phyloP scores from a whole-genome alignment of 2,888 invertebrate genomes.

The Mantis religiosa region DNA sequence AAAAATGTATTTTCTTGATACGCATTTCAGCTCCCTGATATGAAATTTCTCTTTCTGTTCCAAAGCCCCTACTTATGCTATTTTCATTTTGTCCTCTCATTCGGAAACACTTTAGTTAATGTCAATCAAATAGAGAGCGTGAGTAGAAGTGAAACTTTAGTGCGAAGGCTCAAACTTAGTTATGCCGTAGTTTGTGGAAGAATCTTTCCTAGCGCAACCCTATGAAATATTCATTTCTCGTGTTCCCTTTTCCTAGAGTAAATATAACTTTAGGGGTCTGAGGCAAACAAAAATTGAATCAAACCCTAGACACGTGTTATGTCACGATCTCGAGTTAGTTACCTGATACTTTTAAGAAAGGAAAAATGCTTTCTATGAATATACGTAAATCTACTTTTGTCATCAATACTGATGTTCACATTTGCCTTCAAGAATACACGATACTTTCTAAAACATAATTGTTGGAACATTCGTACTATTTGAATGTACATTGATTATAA shows the following conservation, averaged over 20 bases:
- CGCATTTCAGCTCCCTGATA: too few relatives aligned
- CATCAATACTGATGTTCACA: too few relatives aligned
- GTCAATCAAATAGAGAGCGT: not conserved
- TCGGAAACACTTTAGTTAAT: not conserved
- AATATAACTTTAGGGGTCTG: not conserved
- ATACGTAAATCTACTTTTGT: too few relatives aligned
- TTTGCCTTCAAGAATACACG: too few relatives aligned
- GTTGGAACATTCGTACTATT: too few relatives aligned
- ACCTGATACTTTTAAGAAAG: not conserved
- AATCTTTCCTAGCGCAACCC: not conserved
- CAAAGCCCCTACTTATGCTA: not conserved
- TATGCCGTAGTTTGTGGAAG: not conserved
- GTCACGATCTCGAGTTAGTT: not conserved
- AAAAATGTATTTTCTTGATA: too few relatives aligned
- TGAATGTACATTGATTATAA: too few relatives aligned
- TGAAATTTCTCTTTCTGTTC: too few relatives aligned
- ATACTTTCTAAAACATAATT: too few relatives aligned
- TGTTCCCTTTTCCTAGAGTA: not conserved
- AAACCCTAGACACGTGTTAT: not conserved
- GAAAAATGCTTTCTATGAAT: too few relatives aligned
- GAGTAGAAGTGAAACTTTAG: not conserved
- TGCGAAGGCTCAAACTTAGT: not conserved
- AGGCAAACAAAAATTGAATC: not conserved
- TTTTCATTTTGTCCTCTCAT: not conserved
- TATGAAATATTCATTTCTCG: not conserved